Evolutionary conservation across 2,797 vertebrate species (phyloP).

Genomic region (Columba guinea): DNA sequence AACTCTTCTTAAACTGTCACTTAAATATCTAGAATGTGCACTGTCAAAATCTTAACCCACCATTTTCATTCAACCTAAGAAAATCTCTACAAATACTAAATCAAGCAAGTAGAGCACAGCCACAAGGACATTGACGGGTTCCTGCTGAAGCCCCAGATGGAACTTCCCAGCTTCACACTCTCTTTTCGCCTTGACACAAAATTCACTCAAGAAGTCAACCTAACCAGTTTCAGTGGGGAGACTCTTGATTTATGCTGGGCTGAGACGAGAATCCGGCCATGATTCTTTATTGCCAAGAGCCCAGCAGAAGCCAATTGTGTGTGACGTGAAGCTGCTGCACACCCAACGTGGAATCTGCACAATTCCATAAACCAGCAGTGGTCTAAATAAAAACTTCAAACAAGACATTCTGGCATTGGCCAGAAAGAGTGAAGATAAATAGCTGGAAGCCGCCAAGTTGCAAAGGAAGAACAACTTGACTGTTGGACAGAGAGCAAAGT

Average conservation of each 20-base stretch:
- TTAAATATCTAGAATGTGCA: neutral
- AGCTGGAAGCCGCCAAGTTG: constrained; percentile 29
- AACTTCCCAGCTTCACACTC: neutral
- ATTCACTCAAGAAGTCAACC: neutral
- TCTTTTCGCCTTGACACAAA: neutral
- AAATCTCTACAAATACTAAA: neutral
- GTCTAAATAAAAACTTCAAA: constrained; percentile 73
- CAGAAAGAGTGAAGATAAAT: constrained; percentile 67
- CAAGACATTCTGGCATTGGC: constrained; percentile 41
- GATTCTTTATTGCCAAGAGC: constrained; percentile 44
- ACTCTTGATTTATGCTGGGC: neutral
- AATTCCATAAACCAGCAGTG: constrained; percentile 63
- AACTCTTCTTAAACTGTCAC: neutral
- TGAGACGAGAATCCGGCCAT: neutral
- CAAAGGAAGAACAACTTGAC: constrained; percentile 27
- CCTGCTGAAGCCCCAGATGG: fast-evolving
- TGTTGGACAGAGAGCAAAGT: constrained; percentile 61
- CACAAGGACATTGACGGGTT: fast-evolving
- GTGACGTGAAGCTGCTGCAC: constrained; percentile 42
- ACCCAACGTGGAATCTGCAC: constrained; percentile 51
- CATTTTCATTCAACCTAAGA: neutral
- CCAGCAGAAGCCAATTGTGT: constrained; percentile 51
- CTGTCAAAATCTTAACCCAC: neutral
- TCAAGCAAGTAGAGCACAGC: neutral
- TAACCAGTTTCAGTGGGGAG: neutral